Percentiles rank a stretch among this genome's conserved stretches.
Conservation (phyloP, 2,888 invertebrate species). For the Resseliella maxima region DNA sequence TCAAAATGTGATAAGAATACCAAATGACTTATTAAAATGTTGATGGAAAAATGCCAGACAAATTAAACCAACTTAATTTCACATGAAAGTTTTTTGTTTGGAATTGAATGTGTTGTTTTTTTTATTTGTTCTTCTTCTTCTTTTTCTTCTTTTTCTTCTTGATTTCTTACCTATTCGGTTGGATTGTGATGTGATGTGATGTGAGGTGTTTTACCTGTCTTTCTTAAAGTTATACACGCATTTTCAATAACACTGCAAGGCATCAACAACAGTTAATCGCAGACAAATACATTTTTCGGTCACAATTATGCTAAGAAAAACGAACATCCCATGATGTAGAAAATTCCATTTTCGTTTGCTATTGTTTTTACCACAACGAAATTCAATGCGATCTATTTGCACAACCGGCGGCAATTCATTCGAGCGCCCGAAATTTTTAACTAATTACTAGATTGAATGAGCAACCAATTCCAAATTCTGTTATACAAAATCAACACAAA, state of each 20-base stretch:
- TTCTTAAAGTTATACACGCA: neutral
- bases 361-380: neutral
- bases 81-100: neutral
- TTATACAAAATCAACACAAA: neutral
- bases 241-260: neutral
- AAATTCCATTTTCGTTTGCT: neutral
- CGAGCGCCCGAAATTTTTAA: neutral
- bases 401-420: constrained; percentile 11
- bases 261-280: neutral
- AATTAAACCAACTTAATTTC: constrained; percentile 48
- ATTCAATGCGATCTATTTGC: neutral
- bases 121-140: neutral
- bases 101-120: constrained; percentile 1
- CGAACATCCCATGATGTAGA: neutral
- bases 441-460: neutral
- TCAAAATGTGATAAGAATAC: constrained; percentile 27
- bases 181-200: too few relatives aligned
- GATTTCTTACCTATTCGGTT: neutral
- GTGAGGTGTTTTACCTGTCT: neutral
- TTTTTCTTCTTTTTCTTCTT: neutral
- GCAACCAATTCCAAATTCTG: constrained; percentile 16
- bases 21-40: constrained; percentile 43
- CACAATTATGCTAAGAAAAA: neutral
- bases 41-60: constrained; percentile 28
- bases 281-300: neutral